Evolutionary conservation across 2,113 vertebrate species (phyloP).

Genomic region (Planiliza haematocheilus): DNA sequence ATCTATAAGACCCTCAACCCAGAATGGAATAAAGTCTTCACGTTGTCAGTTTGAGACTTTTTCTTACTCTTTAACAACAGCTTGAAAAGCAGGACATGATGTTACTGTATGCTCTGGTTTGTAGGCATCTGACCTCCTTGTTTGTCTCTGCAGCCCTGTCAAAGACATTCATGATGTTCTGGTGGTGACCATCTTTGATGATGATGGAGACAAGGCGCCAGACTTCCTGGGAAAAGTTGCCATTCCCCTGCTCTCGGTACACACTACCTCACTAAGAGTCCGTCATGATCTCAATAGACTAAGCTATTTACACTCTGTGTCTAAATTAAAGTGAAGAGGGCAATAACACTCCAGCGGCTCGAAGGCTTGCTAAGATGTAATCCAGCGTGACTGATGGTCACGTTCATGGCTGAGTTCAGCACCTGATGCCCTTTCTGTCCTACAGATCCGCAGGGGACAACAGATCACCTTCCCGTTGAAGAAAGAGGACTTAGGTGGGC

Average conservation of each 20-base stretch:
- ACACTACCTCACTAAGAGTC: constrained; percentile 60
- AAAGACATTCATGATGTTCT: constrained; percentile 95
- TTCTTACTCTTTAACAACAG: neutral
- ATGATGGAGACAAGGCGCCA: constrained; percentile 97
- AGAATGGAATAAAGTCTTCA: constrained; percentile 97
- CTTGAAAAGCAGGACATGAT: neutral
- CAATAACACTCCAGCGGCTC: constrained; percentile 29
- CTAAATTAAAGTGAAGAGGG: constrained; percentile 71
- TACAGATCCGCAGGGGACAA: constrained; percentile 90
- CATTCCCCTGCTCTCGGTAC: constrained; percentile 94
- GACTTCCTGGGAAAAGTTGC: constrained; percentile 97
- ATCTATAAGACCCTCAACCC: constrained; percentile 96
- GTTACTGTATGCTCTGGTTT: neutral
- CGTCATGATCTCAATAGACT: constrained; percentile 29
- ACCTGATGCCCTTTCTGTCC: constrained; percentile 70
- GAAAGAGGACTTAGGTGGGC: constrained; percentile 91
- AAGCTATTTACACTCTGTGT: constrained; percentile 62
- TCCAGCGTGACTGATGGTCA: constrained; percentile 67
- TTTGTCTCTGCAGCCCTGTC: constrained; percentile 86
- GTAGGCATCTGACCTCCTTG: constrained; percentile 3
- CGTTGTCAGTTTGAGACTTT: constrained; percentile 88
- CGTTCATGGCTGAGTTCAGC: constrained; percentile 58
- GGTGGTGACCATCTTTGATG: constrained; percentile 96
- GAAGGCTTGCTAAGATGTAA: constrained; percentile 62
- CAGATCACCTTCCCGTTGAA: constrained; percentile 86